Base-by-base conservation (phyloP, 2,797 vertebrate species). In the Cercopithecus neglectus region DNA sequence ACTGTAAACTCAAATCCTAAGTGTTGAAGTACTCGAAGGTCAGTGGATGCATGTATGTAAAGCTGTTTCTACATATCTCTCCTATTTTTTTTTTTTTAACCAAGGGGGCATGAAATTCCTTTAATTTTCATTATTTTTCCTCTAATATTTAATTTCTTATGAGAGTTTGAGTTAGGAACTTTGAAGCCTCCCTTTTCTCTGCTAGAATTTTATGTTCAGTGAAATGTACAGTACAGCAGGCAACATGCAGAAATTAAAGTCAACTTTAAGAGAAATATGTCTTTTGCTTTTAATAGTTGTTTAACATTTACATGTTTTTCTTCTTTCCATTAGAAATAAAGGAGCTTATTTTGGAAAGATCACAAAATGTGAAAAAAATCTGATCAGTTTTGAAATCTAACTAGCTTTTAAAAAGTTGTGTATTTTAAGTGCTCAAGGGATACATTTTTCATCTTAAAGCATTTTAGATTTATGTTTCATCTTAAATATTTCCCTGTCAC, bases 401-500 rank as follows among this genome's bases (percentile, higher is more conserved):
- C 33, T 19, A n/a, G 64, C 16, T 67, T 67, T 26, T 44, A 14
- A 72, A 72, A 72, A 72, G 10, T 92, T 85, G 14, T 50, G 50
- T n/a, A 67, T 96, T 90, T 91, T 46, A 88, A 91, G 79, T 67
- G 17, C 16, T 48, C n/a, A 79, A 91, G 17, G 21, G 90, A 78
- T 94, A 17, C 59, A 50, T 75, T 90, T 97, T 75, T 91, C 11
- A 74, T 46, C 7, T 59, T 12, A n/a, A 13, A 83, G 24, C 33
- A 74, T 88, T 94, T 89, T 85, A 74, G 17, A 64, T 85, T 80
- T 96, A 11, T 88, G 21, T 80, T 94, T 88, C 78, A 22, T 61
- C 39, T 61, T 26, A 39, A 90, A 79, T 13, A 9, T 41, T 78
- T 83, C 7, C 28, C 28, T 90, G 21, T 84, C 9, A 91, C 8